phyloP scores from a whole-genome alignment of 2,888 invertebrate species.

The Coelinius sp. region DNA sequence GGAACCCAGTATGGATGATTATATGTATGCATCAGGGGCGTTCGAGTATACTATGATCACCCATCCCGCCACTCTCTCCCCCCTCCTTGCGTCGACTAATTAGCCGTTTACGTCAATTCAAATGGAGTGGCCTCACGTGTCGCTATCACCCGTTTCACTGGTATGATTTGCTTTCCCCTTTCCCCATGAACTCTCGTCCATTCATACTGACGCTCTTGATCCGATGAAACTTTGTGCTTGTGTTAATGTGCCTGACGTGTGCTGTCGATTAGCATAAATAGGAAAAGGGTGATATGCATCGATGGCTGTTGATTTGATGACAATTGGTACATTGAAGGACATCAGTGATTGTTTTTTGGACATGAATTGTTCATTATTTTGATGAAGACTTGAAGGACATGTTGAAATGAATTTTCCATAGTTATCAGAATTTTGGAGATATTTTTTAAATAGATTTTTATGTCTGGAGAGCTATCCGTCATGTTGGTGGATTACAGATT shows the following conservation, averaged over 20 bases:
- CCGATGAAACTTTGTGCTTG: constrained; percentile 19
- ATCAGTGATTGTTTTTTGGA: background rate
- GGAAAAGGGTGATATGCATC: background rate
- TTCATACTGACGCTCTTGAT: constrained; percentile 23
- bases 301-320: background rate
- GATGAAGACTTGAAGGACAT: background rate
- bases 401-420: background rate
- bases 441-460: background rate
- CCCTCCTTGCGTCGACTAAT: constrained; percentile 22
- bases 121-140: constrained; percentile 37
- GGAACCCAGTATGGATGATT: constrained; percentile 9
- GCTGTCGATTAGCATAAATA: constrained; percentile 29
- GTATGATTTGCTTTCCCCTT: background rate
- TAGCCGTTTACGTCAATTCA: constrained; percentile 35
- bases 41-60: constrained; percentile 33
- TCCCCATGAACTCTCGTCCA: constrained; percentile 22
- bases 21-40: constrained; percentile 28
- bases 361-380: background rate
- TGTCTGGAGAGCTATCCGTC: background rate
- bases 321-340: background rate
- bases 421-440: background rate
- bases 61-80: background rate
- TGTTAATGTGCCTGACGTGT: background rate
- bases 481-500: background rate
- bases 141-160: constrained; percentile 26